phyloP scores from a whole-genome alignment of 2,888 invertebrate genomes.

The Caenorhabditis sulstoni region DNA sequence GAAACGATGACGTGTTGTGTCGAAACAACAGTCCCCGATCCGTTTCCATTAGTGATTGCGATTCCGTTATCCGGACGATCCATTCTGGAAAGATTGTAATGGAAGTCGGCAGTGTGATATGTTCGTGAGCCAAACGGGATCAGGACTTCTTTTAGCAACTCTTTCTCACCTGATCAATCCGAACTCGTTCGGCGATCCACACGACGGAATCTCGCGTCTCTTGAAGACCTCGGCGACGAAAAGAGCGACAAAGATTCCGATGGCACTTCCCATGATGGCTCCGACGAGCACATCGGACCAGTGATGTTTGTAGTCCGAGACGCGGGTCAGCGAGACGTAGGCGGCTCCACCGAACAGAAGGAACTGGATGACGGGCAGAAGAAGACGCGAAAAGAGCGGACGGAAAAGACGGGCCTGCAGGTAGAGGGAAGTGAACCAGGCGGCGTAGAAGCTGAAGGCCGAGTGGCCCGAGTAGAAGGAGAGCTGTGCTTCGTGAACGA shows the following conservation, averaged over 20 bases:
- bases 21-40: slow-evolving; percentile 43
- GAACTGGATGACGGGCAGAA: slow-evolving; percentile 91
- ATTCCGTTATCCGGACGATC: slow-evolving; percentile 53
- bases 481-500: slow-evolving; percentile 77
- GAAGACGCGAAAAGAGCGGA: slow-evolving; percentile 86
- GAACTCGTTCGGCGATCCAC: slow-evolving; percentile 59
- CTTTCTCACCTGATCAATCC: slow-evolving; percentile 72
- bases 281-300: slow-evolving; percentile 97
- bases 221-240: slow-evolving; percentile 79
- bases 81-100: slow-evolving; percentile 54
- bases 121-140: no score
- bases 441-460: slow-evolving; percentile 80
- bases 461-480: slow-evolving; percentile 81
- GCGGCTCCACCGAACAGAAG: slow-evolving; percentile 84
- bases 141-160: no score
- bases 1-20: slow-evolving; percentile 56
- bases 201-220: slow-evolving; percentile 75
- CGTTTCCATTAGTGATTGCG: slow-evolving; percentile 51
- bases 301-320: slow-evolving; percentile 88
- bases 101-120: not conserved
- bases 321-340: slow-evolving; percentile 64
- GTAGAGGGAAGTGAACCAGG: slow-evolving; percentile 86
- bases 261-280: slow-evolving; percentile 82
- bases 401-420: slow-evolving; percentile 90
- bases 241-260: slow-evolving; percentile 73